These are phyloP conservation scores for Schizopygopsis pylzovi DNA, from an alignment of 2,797 vertebrate species.

Conservation along the genomic window DNA sequence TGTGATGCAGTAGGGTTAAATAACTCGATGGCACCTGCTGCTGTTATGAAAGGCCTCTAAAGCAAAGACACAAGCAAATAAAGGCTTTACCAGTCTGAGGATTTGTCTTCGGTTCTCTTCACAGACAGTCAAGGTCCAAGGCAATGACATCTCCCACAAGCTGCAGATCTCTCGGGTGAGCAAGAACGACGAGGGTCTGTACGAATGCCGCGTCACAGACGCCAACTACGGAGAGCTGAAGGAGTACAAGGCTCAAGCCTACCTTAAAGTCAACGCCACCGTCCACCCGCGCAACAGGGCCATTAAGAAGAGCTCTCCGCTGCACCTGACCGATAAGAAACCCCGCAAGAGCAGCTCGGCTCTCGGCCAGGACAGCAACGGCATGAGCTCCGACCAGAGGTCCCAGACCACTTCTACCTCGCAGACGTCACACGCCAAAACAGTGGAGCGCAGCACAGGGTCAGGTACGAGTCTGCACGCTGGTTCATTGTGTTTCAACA, in stretches of 20 bases:
- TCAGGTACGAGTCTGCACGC: conserved; percentile 83
- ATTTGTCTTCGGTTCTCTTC: conserved; percentile 58
- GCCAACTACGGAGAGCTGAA: conserved; percentile 93
- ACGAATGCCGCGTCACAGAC: conserved; percentile 92
- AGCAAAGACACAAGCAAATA: not conserved
- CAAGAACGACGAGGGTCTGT: conserved; percentile 92
- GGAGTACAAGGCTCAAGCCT: conserved; percentile 93
- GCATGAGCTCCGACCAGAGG: conserved; percentile 84
- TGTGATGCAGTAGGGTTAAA: not conserved
- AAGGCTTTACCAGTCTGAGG: not conserved
- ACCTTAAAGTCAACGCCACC: conserved; percentile 88
- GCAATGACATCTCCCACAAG: conserved; percentile 97
- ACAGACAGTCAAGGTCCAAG: conserved; percentile 97
- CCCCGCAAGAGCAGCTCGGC: conserved; percentile 85
- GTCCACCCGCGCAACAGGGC: conserved; percentile 84
- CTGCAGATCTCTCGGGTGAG: conserved; percentile 93
- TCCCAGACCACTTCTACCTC: conserved; percentile 85
- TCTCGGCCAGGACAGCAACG: conserved; percentile 77
- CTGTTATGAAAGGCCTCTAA: not conserved
- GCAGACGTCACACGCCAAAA: conserved; percentile 85
- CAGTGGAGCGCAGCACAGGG: conserved; percentile 88
- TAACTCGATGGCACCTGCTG: not conserved
- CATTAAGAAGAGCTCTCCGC: conserved; percentile 89
- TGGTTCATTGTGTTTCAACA: not conserved
- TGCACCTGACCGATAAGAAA: conserved; percentile 92